A percentile compares a stretch with the other conserved stretches of the same genome.
These are phyloP conservation scores for Epicauta chinensis DNA, from an alignment of 1,140 invertebrate genomes.

Conservation along the genomic window DNA sequence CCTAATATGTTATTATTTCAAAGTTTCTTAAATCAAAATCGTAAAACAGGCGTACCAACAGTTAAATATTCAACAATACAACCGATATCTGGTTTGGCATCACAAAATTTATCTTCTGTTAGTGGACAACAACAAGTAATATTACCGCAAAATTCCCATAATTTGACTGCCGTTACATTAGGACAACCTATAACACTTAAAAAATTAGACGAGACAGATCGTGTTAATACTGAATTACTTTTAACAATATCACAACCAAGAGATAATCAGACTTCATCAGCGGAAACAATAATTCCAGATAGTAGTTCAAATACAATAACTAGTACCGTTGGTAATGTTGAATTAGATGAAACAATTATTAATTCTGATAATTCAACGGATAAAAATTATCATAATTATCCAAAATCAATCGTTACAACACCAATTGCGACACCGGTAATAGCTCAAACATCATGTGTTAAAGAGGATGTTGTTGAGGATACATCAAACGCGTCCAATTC, in stretches of 20 bases:
- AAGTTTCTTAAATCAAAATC: constrained; percentile 48
- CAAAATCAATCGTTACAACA: constrained; percentile 26
- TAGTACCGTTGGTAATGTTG: constrained; percentile 22
- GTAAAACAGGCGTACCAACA: constrained; percentile 44
- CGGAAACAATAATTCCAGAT: constrained; percentile 28
- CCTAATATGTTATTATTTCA: constrained; percentile 50
- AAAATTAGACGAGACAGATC: constrained; percentile 34
- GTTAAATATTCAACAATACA: constrained; percentile 46
- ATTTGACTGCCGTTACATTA: constrained; percentile 34
- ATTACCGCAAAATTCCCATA: constrained; percentile 33
- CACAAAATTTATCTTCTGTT: constrained; percentile 34
- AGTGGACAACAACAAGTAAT: constrained; percentile 36
- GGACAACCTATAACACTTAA: constrained; percentile 39
- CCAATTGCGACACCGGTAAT: constrained; percentile 40
- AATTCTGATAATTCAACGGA: constrained; percentile 21
- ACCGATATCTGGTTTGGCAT: constrained; percentile 41
- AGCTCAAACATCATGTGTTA: constrained; percentile 28
- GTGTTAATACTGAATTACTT: constrained; percentile 33
- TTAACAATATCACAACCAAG: constrained; percentile 37
- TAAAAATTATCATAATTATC: constrained; percentile 25
- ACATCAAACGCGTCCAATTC: constrained; percentile 5
- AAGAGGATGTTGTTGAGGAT: constrained; percentile 19
- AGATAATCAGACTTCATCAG: constrained; percentile 25
- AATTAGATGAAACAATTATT: constrained; percentile 23
- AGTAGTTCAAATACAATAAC: constrained; percentile 35